phyloP scores from a whole-genome alignment of 2,113 vertebrate species.

The Daubentonia madagascariensis region DNA sequence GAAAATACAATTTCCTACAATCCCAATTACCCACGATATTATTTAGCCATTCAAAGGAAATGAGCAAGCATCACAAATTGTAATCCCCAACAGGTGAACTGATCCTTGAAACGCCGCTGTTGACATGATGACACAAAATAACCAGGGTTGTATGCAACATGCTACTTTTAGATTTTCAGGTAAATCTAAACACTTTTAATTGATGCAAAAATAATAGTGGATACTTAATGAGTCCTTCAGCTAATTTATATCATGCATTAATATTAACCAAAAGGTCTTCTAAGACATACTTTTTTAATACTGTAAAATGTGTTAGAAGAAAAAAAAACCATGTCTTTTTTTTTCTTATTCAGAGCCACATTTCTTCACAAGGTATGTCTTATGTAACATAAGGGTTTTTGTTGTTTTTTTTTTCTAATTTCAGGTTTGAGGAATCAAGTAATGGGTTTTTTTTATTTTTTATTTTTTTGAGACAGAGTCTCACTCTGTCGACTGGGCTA shows the following conservation, averaged over 20 bases:
- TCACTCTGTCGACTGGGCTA: too few species aligned
- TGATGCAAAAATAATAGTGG: neutral
- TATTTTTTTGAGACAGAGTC: too few species aligned
- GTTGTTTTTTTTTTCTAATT: neutral
- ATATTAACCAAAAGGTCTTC: neutral
- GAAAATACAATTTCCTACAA: neutral
- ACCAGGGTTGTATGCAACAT: rapidly evolving
- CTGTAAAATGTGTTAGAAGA: neutral
- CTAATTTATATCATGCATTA: neutral
- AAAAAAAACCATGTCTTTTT: neutral
- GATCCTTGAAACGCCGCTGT: rapidly evolving
- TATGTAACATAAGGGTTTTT: rapidly evolving
- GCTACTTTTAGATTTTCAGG: neutral
- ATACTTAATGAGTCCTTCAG: neutral
- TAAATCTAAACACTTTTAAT: neutral
- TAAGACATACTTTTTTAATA: neutral
- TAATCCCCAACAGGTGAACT: rapidly evolving
- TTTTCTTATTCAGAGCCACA: neutral
- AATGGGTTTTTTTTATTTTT: too few species aligned
- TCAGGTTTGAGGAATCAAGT: neutral
- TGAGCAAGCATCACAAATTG: neutral
- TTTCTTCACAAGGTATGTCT: neutral
- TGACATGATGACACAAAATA: neutral
- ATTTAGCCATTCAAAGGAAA: neutral
- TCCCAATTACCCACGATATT: too few species aligned